Base-by-base conservation (phyloP, 1,140 invertebrate genomes). In the Gyrodactylus bullatarudis region DNA sequence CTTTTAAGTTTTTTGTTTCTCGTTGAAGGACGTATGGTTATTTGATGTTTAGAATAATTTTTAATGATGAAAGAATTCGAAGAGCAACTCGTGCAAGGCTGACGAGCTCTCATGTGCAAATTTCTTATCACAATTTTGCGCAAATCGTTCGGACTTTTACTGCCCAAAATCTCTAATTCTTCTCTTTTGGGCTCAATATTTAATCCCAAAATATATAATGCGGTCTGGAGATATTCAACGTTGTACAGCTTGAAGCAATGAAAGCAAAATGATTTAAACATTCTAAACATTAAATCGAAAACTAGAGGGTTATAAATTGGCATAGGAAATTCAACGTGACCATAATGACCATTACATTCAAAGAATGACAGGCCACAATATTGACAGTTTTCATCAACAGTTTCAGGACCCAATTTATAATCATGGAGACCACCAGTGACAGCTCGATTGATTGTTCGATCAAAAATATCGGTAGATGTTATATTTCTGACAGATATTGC, bases 231-330 rank as follows among this genome's bases (percentile, higher is more conserved):
- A n/a, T 16, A 54, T 54, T 54, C 34, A 8, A 54, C 34, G 34
- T 54, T 54, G 34, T 54, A 54, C n/a, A 54, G 34, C 34, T 54
- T 54, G 34, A 54, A 54, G 34, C 34, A 54, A n/a, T 54, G 34
- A 54, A 54, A 22, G 23, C 24, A n/a, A 27, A 0, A 74, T 23
- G 26, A 54, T 68, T 54, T 54, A n/a, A 54, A n/a, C 8, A 54
- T 54, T 71, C 24, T 71, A 16, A 24, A 21, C 24, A 71, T 23
- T 24, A 25, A 20, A 78, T 86, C 87, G 70, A 88, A 87, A 77
- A 91, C 89, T 26, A 97, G 76, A 1, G 93, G 91, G 84, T 97
- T 96, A 68, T 90, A 86, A 0, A 92, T 87, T 2, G 89, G 85
- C 1, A 95, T 79, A 1, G 89, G 88, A n/a, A 99, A 81, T 74